Evolutionary conservation across 2,888 invertebrate genomes (phyloP).

Genomic region (Coremacera marginata): DNA sequence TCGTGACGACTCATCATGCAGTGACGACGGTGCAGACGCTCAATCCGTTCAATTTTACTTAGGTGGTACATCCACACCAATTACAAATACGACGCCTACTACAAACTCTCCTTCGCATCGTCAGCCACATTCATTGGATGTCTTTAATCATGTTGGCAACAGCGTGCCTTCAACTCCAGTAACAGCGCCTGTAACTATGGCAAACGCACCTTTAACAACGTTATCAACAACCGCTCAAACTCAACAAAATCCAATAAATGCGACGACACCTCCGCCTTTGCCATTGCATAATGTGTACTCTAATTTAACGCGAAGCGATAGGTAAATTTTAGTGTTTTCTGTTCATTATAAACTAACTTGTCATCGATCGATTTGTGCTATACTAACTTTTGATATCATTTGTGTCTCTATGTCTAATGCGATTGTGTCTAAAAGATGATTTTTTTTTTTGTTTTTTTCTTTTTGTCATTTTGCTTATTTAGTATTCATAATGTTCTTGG

Average conservation of each 20-base stretch:
- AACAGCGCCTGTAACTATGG: neutral
- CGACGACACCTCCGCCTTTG: neutral
- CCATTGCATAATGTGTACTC: constrained; percentile 47
- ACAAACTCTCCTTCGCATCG: constrained; percentile 38
- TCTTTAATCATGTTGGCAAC: constrained; percentile 47
- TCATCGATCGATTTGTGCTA: constrained; percentile 23
- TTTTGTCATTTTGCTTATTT: constrained; percentile 29
- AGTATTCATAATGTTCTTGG: constrained; percentile 45
- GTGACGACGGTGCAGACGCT: constrained; percentile 62
- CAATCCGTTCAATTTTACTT: constrained; percentile 62
- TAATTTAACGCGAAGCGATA: constrained; percentile 54
- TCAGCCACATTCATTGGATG: constrained; percentile 41
- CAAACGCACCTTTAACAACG: neutral
- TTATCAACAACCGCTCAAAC: constrained; percentile 21
- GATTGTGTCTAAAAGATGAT: constrained; percentile 26
- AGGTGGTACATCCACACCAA: constrained; percentile 52
- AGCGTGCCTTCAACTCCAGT: constrained; percentile 34
- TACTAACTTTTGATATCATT: constrained; percentile 11
- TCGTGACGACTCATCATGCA: constrained; percentile 65
- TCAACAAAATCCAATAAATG: constrained; percentile 32
- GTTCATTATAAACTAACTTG: constrained; percentile 20
- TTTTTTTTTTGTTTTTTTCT: too few species aligned
- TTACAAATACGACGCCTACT: constrained; percentile 36
- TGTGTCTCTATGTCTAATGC: neutral
- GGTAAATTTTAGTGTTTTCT: constrained; percentile 50